A percentile compares a stretch with the other conserved stretches of the same genome.
phyloP scores from a whole-genome alignment of 2,113 vertebrate genomes.

The Dipodomys spectabilis region DNA sequence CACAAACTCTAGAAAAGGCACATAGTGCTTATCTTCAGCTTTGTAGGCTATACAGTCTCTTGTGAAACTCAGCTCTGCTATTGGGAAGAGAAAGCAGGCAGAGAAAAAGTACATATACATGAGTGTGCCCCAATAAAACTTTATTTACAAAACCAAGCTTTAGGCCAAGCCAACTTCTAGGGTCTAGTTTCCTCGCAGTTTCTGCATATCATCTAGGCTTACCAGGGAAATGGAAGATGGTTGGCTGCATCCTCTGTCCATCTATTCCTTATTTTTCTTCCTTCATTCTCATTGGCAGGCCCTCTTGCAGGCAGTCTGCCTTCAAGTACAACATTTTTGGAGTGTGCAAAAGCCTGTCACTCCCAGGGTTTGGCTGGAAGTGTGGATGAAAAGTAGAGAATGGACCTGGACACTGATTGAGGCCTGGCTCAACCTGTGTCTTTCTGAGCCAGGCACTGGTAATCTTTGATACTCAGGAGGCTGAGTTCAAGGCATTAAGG shows the following conservation, averaged over 20 bases:
- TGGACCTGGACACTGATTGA: not conserved
- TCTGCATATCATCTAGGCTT: not conserved
- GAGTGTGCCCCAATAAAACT: not conserved
- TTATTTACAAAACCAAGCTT: not conserved
- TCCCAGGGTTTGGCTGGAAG: too few relatives aligned
- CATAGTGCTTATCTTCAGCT: not conserved
- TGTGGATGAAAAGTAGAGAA: not conserved
- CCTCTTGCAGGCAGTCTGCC: not conserved
- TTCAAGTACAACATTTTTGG: not conserved
- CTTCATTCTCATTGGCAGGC: not conserved
- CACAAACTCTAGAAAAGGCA: not conserved
- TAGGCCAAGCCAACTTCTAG: not conserved
- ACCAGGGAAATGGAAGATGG: too few relatives aligned
- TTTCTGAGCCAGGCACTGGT: not conserved
- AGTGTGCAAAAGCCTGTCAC: not conserved
- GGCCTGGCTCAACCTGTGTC: not conserved
- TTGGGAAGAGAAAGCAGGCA: not conserved
- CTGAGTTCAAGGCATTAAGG: too few relatives aligned
- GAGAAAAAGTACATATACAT: accelerated
- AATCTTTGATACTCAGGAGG: too few relatives aligned
- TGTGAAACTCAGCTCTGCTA: not conserved
- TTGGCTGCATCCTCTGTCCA: not conserved
- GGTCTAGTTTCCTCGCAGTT: not conserved
- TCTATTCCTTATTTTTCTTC: not conserved
- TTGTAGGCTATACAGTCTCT: not conserved